phyloP scores from a whole-genome alignment of 2,888 invertebrate genomes.

The Ophion costatus region DNA sequence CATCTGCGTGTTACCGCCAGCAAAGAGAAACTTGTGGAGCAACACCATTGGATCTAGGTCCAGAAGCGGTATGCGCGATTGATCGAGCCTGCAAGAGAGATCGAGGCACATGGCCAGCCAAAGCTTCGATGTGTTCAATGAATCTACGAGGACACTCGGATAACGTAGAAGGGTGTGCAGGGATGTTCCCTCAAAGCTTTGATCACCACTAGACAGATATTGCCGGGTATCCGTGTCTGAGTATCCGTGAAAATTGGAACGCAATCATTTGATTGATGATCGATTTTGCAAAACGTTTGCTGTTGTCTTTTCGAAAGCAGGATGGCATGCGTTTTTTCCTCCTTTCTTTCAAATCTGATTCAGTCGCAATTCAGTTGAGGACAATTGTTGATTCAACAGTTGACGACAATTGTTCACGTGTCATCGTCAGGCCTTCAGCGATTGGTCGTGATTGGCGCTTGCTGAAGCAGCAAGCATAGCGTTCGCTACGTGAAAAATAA shows the following conservation, averaged over 20 bases:
- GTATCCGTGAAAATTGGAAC: background rate
- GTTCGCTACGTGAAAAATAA: no score
- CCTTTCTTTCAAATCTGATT: background rate
- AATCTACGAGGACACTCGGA: background rate
- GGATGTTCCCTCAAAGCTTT: slow-evolving; percentile 30
- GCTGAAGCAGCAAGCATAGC: no score
- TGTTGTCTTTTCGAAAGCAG: background rate
- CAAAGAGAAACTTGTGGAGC: slow-evolving; percentile 49
- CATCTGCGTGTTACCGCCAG: slow-evolving; percentile 15
- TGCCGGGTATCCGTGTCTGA: background rate
- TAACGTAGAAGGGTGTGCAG: slow-evolving; percentile 1
- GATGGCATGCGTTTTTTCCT: background rate
- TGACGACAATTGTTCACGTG: no score
- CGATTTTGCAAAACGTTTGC: slow-evolving; percentile 2
- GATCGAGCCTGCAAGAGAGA: slow-evolving; percentile 23
- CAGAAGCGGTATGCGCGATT: slow-evolving; percentile 40
- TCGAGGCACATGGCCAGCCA: slow-evolving; percentile 18
- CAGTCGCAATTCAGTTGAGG: background rate
- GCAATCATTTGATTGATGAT: slow-evolving; percentile 10
- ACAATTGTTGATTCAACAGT: background rate
- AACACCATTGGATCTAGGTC: slow-evolving; percentile 9
- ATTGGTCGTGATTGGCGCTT: no score
- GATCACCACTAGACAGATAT: slow-evolving; percentile 17
- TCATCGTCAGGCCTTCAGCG: no score
- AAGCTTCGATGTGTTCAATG: slow-evolving; percentile 32